Evolutionary conservation across 2,113 vertebrate species (phyloP), one percentile per base, ranked within the genome.

Genomic region (Collichthys lucidus): DNA sequence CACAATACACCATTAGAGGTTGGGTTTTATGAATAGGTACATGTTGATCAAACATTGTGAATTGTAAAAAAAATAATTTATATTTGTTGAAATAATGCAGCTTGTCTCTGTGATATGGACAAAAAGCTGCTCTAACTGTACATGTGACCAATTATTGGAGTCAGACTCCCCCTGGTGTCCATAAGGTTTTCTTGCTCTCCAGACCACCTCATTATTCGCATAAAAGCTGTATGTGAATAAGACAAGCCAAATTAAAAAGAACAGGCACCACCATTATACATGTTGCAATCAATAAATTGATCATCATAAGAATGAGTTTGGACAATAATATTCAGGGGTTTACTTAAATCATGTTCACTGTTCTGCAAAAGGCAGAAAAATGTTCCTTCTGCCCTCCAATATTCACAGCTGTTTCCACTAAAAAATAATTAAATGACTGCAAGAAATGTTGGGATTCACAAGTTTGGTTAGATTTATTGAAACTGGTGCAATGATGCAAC

Each of bases 151-250:
- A 2, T 44, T 29, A 11, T 14, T 56, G 5, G 66, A 49, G 40
- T 52, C 57, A 24, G 50, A 59, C 77, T 69, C 63, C 50, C 71
- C 44, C 71, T 69, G 24, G 56, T 79, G 76, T 56, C 17, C 49
- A 56, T 11, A 20, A 35, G 24, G 26, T n/a, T 20, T 71, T 11
- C 66, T 19, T 71, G 16, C 66, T n/a, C 8, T 12, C 1, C 20
- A 19, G 8, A n/a, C 31, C 16, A 15, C 1, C 8, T 29, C 29
- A 63, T 3, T 42, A 26, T 61, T 12, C 14, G 29, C 8, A 71
- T 7, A 47, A 12, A 40, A 63, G 17, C 10, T 57, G 12, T 12
- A 46, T 46, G 44, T 46, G 44, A 46, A 40, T 40, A 2, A 35
- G 1, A 42, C 42, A 69, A 60, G 11, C 11, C 15, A 35, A 56